phyloP scores from a whole-genome alignment of 2,113 vertebrate genomes.

The Procapra przewalskii region DNA sequence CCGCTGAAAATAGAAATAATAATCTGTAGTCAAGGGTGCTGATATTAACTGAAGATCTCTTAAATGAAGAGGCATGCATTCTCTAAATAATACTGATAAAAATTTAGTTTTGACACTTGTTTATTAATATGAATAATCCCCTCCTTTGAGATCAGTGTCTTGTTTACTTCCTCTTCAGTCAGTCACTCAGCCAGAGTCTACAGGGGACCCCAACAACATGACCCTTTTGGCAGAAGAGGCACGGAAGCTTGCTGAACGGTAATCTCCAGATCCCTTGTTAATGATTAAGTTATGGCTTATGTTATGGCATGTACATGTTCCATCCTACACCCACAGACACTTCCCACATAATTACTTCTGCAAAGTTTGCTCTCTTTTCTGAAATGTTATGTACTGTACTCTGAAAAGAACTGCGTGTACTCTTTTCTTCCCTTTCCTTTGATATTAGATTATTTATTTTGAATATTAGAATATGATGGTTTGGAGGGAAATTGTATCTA shows the following conservation, averaged over 20 bases:
- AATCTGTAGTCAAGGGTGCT: neutral
- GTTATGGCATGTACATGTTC: accelerated
- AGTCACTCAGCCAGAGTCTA: conserved; percentile 86
- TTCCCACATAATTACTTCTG: neutral
- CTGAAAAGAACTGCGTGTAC: neutral
- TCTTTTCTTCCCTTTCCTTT: neutral
- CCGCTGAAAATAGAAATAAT: neutral
- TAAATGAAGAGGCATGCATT: neutral
- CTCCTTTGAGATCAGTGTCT: conserved; percentile 3
- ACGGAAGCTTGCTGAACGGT: conserved; percentile 92
- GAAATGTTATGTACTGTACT: neutral
- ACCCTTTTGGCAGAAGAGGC: conserved; percentile 96
- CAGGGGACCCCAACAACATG: conserved; percentile 94
- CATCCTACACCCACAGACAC: no score
- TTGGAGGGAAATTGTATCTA: neutral
- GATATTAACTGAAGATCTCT: neutral
- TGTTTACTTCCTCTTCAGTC: conserved; percentile 80
- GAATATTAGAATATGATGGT: neutral
- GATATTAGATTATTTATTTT: conserved; percentile 13
- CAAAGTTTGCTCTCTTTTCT: neutral
- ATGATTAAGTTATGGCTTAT: no score
- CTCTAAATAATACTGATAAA: neutral
- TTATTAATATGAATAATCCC: neutral
- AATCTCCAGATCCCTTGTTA: conserved; percentile 11
- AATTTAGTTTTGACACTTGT: neutral